Percentiles rank a stretch among this genome's conserved stretches.
phyloP scores from a whole-genome alignment of 2,888 invertebrate species.

The Apotomis betuletana region DNA sequence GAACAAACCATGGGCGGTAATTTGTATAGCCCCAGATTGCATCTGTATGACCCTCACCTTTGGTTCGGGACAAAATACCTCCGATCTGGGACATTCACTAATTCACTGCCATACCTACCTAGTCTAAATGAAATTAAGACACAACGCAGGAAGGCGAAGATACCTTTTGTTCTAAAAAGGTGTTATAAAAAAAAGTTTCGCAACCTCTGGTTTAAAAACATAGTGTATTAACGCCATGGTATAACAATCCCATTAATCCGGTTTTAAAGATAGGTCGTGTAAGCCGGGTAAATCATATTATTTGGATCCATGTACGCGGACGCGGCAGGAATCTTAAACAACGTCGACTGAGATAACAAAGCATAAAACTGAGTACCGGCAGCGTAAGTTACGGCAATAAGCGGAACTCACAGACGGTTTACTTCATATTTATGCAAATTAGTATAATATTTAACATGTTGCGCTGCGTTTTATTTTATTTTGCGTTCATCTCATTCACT shows the following conservation, averaged over 20 bases:
- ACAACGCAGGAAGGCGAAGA: too few relatives aligned
- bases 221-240: not conserved
- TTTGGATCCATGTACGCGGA: slow-evolving; percentile 32
- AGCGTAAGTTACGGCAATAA: slow-evolving; percentile 15
- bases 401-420: slow-evolving; percentile 11
- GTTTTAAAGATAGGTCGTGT: slow-evolving; percentile 20
- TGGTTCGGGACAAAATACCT: too few relatives aligned
- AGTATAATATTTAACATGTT: not conserved
- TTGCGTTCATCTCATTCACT: not conserved
- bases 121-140: too few relatives aligned
- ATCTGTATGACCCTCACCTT: too few relatives aligned
- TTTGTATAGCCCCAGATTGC: too few relatives aligned
- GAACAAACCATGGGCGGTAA: too few relatives aligned
- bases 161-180: too few relatives aligned
- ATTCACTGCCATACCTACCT: too few relatives aligned
- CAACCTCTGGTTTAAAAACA: too few relatives aligned
- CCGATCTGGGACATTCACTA: too few relatives aligned
- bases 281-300: slow-evolving; percentile 32
- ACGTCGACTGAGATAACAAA: slow-evolving; percentile 37
- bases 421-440: slow-evolving; percentile 2
- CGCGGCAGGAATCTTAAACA: slow-evolving; percentile 36
- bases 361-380: slow-evolving; percentile 23
- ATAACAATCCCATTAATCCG: slow-evolving; percentile 1
- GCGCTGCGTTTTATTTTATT: not conserved
- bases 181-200: too few relatives aligned